These are phyloP conservation scores for Bombylius major DNA, from an alignment of 2,888 invertebrate genomes.

Conservation along the genomic window DNA sequence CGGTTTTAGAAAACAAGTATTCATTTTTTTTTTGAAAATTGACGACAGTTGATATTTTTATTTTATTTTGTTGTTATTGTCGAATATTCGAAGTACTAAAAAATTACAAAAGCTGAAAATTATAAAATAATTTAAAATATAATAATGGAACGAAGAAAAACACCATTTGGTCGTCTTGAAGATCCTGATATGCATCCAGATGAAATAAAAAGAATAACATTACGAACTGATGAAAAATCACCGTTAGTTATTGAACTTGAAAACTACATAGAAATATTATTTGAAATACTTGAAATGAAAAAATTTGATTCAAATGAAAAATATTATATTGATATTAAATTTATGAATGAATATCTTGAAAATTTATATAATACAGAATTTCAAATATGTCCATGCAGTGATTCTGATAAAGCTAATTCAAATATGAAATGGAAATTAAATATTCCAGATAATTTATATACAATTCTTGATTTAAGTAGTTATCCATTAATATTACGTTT, in stretches of 20 bases:
- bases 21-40: too few relatives aligned
- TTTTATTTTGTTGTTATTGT: too few relatives aligned
- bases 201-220: not conserved
- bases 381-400: not conserved
- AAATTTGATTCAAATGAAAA: not conserved
- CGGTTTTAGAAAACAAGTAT: too few relatives aligned
- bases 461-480: constrained; percentile 2
- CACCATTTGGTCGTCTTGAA: not conserved
- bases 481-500: constrained; percentile 1
- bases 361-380: not conserved
- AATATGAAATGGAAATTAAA: not conserved
- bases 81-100: too few relatives aligned
- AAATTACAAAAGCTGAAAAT: too few relatives aligned
- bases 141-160: too few relatives aligned
- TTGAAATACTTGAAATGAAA: constrained; percentile 4
- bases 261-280: not conserved
- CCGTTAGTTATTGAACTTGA: too few relatives aligned
- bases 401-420: not conserved
- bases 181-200: not conserved
- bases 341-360: constrained; percentile 1
- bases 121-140: too few relatives aligned
- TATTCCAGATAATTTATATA: not conserved
- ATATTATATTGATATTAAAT: constrained; percentile 3
- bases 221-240: not conserved
- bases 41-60: too few relatives aligned